Evolutionary conservation across 1,140 invertebrate genomes (phyloP).

Genomic region (Drosophila parabipectinata): DNA sequence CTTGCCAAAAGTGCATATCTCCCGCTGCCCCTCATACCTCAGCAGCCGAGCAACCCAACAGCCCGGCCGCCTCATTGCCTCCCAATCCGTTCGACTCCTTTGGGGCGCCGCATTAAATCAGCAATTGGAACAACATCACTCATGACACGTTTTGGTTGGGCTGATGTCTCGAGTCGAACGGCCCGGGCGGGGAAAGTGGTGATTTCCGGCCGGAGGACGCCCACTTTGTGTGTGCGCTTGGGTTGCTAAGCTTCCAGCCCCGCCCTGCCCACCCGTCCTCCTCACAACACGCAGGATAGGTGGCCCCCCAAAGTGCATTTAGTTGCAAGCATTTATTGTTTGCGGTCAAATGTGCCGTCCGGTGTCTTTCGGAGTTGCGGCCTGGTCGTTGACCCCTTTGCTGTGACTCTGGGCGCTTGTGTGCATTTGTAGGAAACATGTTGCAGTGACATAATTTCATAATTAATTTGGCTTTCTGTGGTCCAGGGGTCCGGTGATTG

Average conservation of each 20-base stretch:
- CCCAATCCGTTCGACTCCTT: conserved; percentile 38
- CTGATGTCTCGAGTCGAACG: conserved; percentile 42
- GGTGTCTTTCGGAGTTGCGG: conserved; percentile 61
- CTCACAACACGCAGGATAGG: conserved; percentile 15
- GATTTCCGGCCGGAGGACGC: conserved; percentile 22
- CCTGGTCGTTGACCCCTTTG: conserved; percentile 53
- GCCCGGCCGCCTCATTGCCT: background rate
- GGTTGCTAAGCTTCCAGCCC: conserved; percentile 72
- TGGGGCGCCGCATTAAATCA: conserved; percentile 76
- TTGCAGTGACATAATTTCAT: conserved; percentile 81
- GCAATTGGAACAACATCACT: conserved; percentile 83
- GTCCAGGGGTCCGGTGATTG: conserved; percentile 22
- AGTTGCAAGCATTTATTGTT: conserved; percentile 82
- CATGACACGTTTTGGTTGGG: conserved; percentile 76
- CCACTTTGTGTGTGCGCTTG: conserved; percentile 74
- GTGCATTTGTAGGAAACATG: conserved; percentile 56
- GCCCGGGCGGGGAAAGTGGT: background rate
- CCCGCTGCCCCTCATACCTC: background rate
- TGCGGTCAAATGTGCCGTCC: conserved; percentile 71
- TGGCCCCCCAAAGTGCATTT: conserved; percentile 75
- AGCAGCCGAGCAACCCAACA: background rate
- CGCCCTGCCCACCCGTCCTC: conserved; percentile 13
- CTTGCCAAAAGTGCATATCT: conserved; percentile 64
- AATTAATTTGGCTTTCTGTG: conserved; percentile 78
- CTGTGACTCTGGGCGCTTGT: conserved; percentile 39